phyloP scores from a whole-genome alignment of 2,888 invertebrate genomes.

The Mellilla xanthometata region DNA sequence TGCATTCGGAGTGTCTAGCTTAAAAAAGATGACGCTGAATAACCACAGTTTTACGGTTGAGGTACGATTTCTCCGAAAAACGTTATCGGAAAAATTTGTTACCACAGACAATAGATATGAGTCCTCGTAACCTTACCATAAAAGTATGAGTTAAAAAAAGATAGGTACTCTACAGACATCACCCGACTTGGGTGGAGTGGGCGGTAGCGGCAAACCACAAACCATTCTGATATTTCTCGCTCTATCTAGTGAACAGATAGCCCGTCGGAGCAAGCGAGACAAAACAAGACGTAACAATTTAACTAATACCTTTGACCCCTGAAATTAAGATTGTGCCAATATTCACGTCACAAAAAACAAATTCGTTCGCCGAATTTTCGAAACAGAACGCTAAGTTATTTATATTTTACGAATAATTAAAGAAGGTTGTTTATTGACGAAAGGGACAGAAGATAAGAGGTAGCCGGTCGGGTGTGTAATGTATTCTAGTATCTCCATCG shows the following conservation, averaged over 20 bases:
- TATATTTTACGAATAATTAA: conserved; percentile 18
- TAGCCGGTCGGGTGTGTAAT: conserved; percentile 38
- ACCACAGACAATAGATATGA: conserved; percentile 34
- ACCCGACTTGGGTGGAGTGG: conserved; percentile 53
- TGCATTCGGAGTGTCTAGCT: conserved; percentile 1
- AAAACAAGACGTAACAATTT: conserved; percentile 33
- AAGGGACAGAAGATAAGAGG: conserved; percentile 20
- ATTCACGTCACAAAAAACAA: conserved; percentile 7
- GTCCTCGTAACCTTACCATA: conserved; percentile 24
- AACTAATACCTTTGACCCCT: conserved; percentile 61
- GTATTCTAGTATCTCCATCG: conserved; percentile 47
- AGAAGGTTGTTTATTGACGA: conserved; percentile 12
- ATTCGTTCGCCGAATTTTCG: conserved; percentile 7
- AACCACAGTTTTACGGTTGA: conserved; percentile 1
- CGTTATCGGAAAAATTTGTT: conserved; percentile 20
- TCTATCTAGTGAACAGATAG: conserved; percentile 39
- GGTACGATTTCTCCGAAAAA: conserved; percentile 25
- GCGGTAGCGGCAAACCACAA: conserved; percentile 52
- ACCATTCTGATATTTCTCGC: conserved; percentile 44
- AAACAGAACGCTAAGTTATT: too few relatives aligned
- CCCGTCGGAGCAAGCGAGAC: conserved; percentile 44
- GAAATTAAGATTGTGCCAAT: conserved; percentile 31
- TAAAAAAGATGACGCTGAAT: conserved; percentile 4
- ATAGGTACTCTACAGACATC: conserved; percentile 34
- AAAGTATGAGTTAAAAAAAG: conserved; percentile 23